Conservation (phyloP, 1,140 invertebrate genomes). For the Zaprionus ghesquierei region DNA sequence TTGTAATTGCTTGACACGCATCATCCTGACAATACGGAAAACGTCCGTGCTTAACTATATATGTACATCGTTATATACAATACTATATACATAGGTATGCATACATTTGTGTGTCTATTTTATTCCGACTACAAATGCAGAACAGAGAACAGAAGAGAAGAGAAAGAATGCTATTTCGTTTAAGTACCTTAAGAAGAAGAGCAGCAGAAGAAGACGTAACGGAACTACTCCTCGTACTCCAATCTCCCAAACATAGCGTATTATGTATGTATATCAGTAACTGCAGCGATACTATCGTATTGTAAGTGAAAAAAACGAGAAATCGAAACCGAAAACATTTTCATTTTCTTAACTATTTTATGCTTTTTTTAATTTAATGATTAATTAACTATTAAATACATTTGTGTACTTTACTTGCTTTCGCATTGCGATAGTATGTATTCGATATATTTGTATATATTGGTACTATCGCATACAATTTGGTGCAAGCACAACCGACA, state of each 20-base stretch:
- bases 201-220: not conserved
- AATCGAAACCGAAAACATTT: not conserved
- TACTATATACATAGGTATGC: constrained; percentile 6
- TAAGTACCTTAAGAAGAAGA: constrained; percentile 13
- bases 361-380: not conserved
- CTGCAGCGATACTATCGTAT: not conserved
- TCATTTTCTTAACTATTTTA: not conserved
- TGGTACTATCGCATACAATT: not conserved
- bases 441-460: no score
- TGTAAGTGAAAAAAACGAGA: not conserved
- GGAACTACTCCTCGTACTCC: not conserved
- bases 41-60: constrained; percentile 9
- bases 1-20: constrained; percentile 20
- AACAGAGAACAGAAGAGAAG: not conserved
- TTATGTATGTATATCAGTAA: not conserved
- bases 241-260: not conserved
- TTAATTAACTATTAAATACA: not conserved
- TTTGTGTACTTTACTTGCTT: not conserved
- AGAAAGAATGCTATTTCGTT: no score
- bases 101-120: constrained; percentile 26
- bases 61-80: constrained; percentile 4
- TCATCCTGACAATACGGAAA: not conserved
- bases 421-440: not conserved
- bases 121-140: constrained; percentile 20
- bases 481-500: not conserved